Evolutionary conservation across 2,797 vertebrate species (phyloP), one percentile per base, ranked within the genome.

Genomic region (Enteromius fasciolatus): DNA sequence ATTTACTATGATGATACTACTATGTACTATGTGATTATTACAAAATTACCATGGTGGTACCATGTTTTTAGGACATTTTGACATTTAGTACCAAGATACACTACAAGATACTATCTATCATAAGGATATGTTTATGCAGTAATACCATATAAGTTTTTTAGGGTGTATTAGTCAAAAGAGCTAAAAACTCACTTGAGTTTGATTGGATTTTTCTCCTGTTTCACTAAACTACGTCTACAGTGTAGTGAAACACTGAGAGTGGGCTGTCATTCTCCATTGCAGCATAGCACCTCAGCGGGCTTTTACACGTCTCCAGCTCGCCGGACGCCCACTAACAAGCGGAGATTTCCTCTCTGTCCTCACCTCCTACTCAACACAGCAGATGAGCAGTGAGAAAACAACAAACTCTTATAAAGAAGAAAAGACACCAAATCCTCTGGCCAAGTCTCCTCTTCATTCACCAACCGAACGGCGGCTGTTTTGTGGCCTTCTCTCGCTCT

Each of bases 331-430:
- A 78, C 81, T 44, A 41, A 33, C 61, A 44, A 79, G 69, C 17
- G 12, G 76, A 79, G 76, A 79, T 79, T 83, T 86, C 81, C 84
- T 80, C 39, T 84, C 83, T 59, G 48, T 84, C 69, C 69, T 76
- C 67, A 78, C 78, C 82, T 80, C 81, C 61, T 54, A 36, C 57
- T 31, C 68, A 33, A 78, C 77, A 52, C 83, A 77, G 74, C 83
- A 87, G 76, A 86, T 84, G 82, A 85, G 52, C 72, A 75, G 80
- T 63, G 68, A 73, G 76, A 86, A 70, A 61, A 52, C 70, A 39
- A 69, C 74, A 84, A 84, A 76, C 63, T 20, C 46, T 64, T 67
- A 68, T 33, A 82, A 83, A 85, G 25, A 64, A 75, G 57, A 80
- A 50, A 64, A 36, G 33, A 44, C 33, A 36, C 50, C 41, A 76